Conservation (phyloP, 2,888 invertebrate genomes). For the Invenusta paracnida region DNA sequence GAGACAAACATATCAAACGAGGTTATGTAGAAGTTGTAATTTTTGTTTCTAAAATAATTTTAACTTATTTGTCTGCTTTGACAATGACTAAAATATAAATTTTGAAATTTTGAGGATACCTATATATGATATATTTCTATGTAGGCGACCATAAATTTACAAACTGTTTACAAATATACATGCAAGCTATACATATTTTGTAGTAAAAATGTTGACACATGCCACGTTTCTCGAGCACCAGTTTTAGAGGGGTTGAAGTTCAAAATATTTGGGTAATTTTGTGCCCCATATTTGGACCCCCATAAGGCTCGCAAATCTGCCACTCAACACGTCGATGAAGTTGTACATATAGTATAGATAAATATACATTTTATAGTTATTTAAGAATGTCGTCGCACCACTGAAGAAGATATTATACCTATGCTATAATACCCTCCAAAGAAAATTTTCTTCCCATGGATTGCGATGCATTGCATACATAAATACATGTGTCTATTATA, state of each 20-base stretch:
- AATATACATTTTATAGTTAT: not conserved
- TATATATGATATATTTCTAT: no score
- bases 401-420: not conserved
- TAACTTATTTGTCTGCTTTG: no score
- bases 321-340: not conserved
- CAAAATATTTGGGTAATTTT: constrained; percentile 15
- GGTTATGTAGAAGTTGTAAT: no score
- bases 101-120: no score
- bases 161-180: no score
- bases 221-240: not conserved
- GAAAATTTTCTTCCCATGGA: no score
- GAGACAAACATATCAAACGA: no score
- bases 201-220: constrained; percentile 4
- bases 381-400: not conserved
- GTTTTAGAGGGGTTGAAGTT: not conserved
- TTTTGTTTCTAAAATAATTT: no score
- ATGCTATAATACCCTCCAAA: no score
- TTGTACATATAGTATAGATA: not conserved
- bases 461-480: no score
- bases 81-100: no score
- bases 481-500: constrained; percentile 23
- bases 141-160: no score
- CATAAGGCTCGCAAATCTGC: not conserved
- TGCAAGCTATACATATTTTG: not conserved
- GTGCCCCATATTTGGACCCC: not conserved